Evolutionary conservation across 2,797 vertebrate genomes (phyloP).

Genomic region (Moxostoma hubbsi): DNA sequence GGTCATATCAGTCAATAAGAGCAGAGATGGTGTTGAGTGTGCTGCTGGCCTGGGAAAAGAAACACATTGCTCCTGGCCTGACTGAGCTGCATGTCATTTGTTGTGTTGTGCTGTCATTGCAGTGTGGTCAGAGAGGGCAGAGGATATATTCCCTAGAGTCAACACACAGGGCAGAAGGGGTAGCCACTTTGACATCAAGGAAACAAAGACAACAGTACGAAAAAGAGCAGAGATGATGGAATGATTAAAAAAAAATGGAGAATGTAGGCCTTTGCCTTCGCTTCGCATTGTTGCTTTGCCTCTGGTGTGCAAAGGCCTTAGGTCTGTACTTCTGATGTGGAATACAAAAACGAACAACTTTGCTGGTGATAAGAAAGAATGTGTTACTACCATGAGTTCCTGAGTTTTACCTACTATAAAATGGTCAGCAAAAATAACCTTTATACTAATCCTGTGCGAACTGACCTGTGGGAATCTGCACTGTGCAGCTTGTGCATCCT

Average conservation of each 20-base stretch:
- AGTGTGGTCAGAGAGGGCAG: slow-evolving; percentile 8
- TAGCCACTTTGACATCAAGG: background rate
- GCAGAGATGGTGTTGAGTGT: slow-evolving; percentile 9
- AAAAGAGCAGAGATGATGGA: slow-evolving; percentile 8
- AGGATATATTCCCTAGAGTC: slow-evolving; percentile 7
- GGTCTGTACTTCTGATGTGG: too few species aligned
- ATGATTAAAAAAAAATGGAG: background rate
- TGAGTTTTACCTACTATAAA: too few species aligned
- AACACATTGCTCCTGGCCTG: slow-evolving; percentile 23
- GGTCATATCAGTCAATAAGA: slow-evolving; percentile 7
- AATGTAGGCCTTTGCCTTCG: too few species aligned
- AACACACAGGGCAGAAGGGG: background rate
- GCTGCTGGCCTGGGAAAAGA: slow-evolving; percentile 12
- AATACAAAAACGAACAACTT: too few species aligned
- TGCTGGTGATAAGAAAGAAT: too few species aligned
- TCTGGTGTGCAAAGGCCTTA: too few species aligned
- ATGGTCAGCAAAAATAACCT: too few species aligned
- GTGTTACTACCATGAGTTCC: too few species aligned
- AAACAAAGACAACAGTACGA: background rate
- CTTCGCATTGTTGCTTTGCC: too few species aligned
- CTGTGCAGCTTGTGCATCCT: too few species aligned
- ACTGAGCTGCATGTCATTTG: slow-evolving; percentile 8
- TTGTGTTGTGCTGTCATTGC: slow-evolving; percentile 22
- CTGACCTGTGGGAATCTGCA: too few species aligned
- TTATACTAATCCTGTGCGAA: too few species aligned